Evolutionary conservation across 2,113 vertebrate species (phyloP).

Genomic region (Meles meles): DNA sequence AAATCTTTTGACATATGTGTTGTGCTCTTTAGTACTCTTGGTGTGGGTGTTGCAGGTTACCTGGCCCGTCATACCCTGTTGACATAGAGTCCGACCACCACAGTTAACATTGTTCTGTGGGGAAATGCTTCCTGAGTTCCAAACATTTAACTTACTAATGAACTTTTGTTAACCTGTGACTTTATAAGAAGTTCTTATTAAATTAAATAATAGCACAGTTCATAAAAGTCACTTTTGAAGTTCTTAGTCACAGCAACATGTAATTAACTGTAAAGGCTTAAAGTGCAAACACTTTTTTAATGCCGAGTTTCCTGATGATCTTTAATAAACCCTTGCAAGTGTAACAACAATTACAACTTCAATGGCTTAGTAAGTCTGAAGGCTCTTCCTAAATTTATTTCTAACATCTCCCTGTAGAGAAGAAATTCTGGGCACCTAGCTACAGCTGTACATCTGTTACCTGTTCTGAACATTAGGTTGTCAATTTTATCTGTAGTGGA

Average conservation of each 20-base stretch:
- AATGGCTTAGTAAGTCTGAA: slow-evolving; percentile 39
- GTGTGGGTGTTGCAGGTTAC: background rate
- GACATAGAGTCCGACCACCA: background rate
- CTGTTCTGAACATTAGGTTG: slow-evolving; percentile 64
- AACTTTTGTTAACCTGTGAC: slow-evolving; percentile 71
- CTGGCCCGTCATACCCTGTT: background rate
- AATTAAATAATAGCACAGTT: slow-evolving; percentile 66
- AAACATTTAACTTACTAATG: slow-evolving; percentile 53
- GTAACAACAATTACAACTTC: slow-evolving; percentile 57
- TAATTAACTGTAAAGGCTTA: slow-evolving; percentile 65
- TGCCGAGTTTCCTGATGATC: slow-evolving; percentile 37
- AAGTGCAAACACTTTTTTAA: slow-evolving; percentile 58
- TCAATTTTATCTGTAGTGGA: slow-evolving; percentile 56
- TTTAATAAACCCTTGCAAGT: slow-evolving; percentile 62
- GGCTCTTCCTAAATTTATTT: slow-evolving; percentile 47
- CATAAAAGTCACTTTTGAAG: slow-evolving; percentile 64
- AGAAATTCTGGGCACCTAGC: slow-evolving; percentile 13
- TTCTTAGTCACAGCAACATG: slow-evolving; percentile 61
- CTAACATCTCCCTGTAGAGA: slow-evolving; percentile 28
- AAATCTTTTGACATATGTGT: background rate
- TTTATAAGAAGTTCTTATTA: slow-evolving; percentile 64
- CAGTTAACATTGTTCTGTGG: background rate
- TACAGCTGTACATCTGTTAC: slow-evolving; percentile 39
- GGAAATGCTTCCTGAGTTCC: slow-evolving; percentile 45
- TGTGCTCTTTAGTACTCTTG: background rate